phyloP scores from a whole-genome alignment of 2,113 vertebrate genomes.

The Brachionichthys hirsutus region DNA sequence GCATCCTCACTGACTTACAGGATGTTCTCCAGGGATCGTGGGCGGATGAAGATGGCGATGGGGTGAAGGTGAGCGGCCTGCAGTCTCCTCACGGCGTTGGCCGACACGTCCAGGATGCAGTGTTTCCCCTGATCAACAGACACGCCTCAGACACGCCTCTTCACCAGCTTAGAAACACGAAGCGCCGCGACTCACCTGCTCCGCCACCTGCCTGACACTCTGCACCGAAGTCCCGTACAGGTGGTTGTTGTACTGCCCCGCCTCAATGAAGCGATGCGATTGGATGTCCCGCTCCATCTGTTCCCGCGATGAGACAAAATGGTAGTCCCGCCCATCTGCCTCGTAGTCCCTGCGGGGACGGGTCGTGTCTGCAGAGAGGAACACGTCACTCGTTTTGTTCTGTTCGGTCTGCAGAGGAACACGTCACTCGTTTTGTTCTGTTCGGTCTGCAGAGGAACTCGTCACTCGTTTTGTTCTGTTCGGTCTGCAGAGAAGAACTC shows the following conservation, averaged over 20 bases:
- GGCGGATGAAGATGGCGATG: conserved; percentile 88
- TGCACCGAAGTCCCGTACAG: conserved; percentile 89
- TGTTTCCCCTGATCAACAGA: conserved; percentile 58
- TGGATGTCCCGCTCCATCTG: conserved; percentile 95
- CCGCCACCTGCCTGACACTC: conserved; percentile 85
- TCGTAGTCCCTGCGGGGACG: conserved; percentile 89
- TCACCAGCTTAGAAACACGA: too few relatives aligned
- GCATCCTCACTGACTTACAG: conserved; percentile 64
- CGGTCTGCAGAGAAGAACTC: conserved; percentile 69
- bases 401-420: not conserved
- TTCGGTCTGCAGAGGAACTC: accelerated
- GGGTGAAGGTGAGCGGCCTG: conserved; percentile 86
- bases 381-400: conserved; percentile 11
- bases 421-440: conserved; percentile 22
- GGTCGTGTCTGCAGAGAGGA: conserved; percentile 80
- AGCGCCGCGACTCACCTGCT: conserved; percentile 75
- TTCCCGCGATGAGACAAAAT: conserved; percentile 89
- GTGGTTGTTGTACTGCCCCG: conserved; percentile 88
- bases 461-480: too few relatives aligned
- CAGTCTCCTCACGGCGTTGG: conserved; percentile 65
- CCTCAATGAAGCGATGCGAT: conserved; percentile 89
- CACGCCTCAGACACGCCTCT: not conserved
- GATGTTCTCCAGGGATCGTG: conserved; percentile 87
- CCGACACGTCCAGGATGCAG: conserved; percentile 72
- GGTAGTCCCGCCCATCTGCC: conserved; percentile 88